Conservation (phyloP, 2,113 vertebrate genomes). For the Sphyrna mokarran region DNA sequence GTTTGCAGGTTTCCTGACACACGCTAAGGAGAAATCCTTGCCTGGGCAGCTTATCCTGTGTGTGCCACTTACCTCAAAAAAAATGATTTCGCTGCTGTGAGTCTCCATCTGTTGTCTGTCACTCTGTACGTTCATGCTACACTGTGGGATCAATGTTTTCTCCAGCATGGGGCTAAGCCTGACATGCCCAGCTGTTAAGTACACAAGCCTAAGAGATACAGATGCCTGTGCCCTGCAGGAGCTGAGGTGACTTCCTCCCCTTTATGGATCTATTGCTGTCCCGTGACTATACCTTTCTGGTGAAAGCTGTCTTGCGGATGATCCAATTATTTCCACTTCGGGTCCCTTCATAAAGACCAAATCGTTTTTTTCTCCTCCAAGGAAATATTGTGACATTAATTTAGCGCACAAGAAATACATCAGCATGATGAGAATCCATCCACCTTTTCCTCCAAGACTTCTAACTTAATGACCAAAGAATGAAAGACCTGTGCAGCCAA, state of each 20-base stretch:
- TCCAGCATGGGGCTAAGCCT: constrained; percentile 27
- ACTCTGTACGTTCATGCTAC: constrained; percentile 25
- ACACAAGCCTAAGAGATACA: constrained; percentile 21
- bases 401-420: not conserved
- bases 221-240: not conserved
- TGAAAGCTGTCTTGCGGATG: constrained; percentile 2
- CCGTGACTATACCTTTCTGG: not conserved
- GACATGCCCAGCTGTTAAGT: constrained; percentile 26
- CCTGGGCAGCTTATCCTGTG: constrained; percentile 30
- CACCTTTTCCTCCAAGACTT: constrained; percentile 23
- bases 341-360: constrained; percentile 14
- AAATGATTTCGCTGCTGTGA: constrained; percentile 36
- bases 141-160: constrained; percentile 34
- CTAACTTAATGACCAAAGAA: constrained; percentile 35
- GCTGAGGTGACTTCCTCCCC: not conserved
- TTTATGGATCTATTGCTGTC: not conserved
- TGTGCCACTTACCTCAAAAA: constrained; percentile 33
- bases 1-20: constrained; percentile 36
- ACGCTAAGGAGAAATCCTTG: constrained; percentile 6
- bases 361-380: not conserved
- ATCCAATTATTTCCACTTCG: constrained; percentile 20
- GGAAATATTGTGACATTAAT: not conserved
- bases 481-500: constrained; percentile 21
- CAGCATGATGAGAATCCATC: constrained; percentile 10
- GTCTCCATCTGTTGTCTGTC: constrained; percentile 35